These are phyloP conservation scores for Diarsia mendica DNA, from an alignment of 2,888 invertebrate species.

Conservation along the genomic window DNA sequence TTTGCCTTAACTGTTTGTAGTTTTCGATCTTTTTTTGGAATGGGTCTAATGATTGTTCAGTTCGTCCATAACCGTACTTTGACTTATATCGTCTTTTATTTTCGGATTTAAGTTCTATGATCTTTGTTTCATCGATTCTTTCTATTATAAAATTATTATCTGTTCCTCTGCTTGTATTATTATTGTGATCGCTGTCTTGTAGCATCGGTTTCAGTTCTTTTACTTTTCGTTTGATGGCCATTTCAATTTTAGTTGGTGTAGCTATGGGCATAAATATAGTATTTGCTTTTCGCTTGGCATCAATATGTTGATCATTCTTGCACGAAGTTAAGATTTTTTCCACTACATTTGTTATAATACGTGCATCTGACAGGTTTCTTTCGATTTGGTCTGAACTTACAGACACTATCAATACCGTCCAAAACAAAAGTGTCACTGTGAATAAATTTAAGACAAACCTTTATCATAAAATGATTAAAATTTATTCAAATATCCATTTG, in stretches of 20 bases:
- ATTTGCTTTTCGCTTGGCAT: slow-evolving; percentile 29
- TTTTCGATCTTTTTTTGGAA: slow-evolving; percentile 66
- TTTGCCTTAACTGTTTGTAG: slow-evolving; percentile 75
- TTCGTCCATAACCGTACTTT: background rate
- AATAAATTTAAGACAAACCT: slow-evolving; percentile 15
- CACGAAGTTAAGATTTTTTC: slow-evolving; percentile 70
- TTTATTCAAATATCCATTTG: background rate
- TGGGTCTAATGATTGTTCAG: background rate
- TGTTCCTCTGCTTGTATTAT: slow-evolving; percentile 27
- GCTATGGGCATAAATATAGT: background rate
- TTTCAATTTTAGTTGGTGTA: slow-evolving; percentile 55
- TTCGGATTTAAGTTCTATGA: slow-evolving; percentile 76
- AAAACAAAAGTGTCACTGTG: slow-evolving; percentile 53
- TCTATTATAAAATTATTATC: slow-evolving; percentile 62
- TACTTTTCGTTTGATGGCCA: slow-evolving; percentile 71
- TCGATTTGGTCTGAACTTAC: slow-evolving; percentile 32
- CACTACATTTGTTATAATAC: slow-evolving; percentile 67
- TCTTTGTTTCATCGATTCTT: slow-evolving; percentile 73
- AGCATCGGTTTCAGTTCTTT: slow-evolving; percentile 71
- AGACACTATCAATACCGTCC: slow-evolving; percentile 22
- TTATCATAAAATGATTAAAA: background rate
- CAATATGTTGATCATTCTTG: slow-evolving; percentile 18
- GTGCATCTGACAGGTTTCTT: slow-evolving; percentile 58
- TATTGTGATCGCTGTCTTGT: slow-evolving; percentile 70
- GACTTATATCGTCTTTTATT: slow-evolving; percentile 11